Conservation (phyloP, 2,797 vertebrate genomes). For the Eidolon dupreanum region DNA sequence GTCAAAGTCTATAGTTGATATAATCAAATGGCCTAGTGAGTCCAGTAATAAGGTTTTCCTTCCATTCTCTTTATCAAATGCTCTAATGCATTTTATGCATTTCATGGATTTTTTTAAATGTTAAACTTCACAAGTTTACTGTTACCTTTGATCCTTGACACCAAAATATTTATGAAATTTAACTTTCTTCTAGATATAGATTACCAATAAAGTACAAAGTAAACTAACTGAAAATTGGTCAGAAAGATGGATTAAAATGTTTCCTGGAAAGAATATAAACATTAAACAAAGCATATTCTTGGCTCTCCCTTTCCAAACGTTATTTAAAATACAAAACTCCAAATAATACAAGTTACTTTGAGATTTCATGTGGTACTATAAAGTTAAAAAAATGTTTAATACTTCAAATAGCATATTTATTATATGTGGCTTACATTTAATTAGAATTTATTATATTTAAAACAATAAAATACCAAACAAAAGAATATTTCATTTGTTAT, state of each 20-base stretch:
- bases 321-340: neutral
- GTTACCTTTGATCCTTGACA: neutral
- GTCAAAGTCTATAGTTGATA: neutral
- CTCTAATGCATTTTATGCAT: neutral
- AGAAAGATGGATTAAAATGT: neutral
- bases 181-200: neutral
- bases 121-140: neutral
- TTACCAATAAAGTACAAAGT: neutral
- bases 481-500: neutral
- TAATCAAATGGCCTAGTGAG: neutral
- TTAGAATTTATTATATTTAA: neutral
- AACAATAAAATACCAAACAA: neutral
- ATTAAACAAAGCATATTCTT: neutral
- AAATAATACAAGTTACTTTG: neutral
- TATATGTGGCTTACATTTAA: neutral
- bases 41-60: neutral
- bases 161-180: neutral
- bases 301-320: neutral
- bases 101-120: neutral
- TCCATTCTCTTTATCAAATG: neutral
- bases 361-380: neutral
- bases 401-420: neutral
- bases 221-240: neutral
- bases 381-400: neutral
- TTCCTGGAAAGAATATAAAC: constrained; percentile 25